These are phyloP conservation scores for Pseudococcus viburni DNA, from an alignment of 2,888 invertebrate genomes.

Conservation along the genomic window DNA sequence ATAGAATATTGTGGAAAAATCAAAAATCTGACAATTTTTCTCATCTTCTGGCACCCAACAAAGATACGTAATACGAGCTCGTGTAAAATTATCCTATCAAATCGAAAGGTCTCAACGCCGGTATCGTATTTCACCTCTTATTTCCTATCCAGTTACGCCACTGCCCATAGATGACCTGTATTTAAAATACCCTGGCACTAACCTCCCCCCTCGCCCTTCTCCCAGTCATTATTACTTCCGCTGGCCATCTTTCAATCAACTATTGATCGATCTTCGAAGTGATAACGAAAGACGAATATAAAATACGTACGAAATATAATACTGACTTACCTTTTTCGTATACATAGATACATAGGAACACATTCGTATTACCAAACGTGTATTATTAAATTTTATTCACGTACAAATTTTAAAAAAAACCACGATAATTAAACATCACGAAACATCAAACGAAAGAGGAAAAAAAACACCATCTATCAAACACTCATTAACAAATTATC, in stretches of 20 bases:
- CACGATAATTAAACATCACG: not conserved
- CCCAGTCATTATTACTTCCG: not conserved
- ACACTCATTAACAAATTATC: constrained; percentile 20
- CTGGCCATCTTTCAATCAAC: not conserved
- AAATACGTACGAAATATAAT: constrained; percentile 17
- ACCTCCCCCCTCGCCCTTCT: not conserved
- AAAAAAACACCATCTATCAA: constrained; percentile 13
- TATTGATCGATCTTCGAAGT: not conserved
- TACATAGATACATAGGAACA: not conserved
- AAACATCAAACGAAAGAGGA: not conserved
- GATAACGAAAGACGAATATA: constrained; percentile 3
- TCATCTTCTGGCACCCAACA: too few species aligned
- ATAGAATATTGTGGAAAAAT: too few species aligned
- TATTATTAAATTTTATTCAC: constrained; percentile 9
- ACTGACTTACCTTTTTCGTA: not conserved
- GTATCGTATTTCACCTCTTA: not conserved
- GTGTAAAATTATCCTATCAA: not conserved
- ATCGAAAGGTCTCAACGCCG: not conserved
- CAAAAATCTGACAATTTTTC: too few species aligned
- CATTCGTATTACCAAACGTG: not conserved
- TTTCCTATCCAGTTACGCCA: constrained; percentile 4
- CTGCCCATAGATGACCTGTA: constrained; percentile 5
- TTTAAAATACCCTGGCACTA: not conserved
- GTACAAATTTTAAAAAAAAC: not conserved
- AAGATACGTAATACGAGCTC: too few species aligned